phyloP scores from a whole-genome alignment of 2,797 vertebrate genomes.

The Podargus strigoides region DNA sequence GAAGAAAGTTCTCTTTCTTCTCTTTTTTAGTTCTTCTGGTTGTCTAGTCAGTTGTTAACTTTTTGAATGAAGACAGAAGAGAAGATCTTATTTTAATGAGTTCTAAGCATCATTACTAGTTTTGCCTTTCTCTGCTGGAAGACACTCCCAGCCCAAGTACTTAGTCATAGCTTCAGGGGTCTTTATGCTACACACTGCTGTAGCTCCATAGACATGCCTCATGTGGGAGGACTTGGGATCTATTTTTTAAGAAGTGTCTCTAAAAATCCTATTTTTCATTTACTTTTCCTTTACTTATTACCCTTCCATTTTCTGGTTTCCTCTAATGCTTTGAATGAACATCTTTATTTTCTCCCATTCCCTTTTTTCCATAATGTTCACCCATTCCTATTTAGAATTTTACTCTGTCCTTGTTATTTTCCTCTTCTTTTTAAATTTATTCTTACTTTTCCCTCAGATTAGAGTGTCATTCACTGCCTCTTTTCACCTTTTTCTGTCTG shows the following conservation, averaged over 20 bases:
- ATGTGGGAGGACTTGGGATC: neutral
- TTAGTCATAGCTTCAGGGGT: neutral
- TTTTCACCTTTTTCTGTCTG: neutral
- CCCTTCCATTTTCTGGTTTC: neutral
- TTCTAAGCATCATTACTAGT: neutral
- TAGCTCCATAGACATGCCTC: accelerated
- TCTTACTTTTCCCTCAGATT: neutral
- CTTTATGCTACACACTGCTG: neutral
- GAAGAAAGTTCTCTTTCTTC: neutral
- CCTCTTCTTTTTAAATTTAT: neutral
- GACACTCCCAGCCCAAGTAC: neutral
- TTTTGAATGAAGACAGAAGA: neutral
- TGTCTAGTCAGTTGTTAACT: neutral
- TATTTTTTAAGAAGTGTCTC: neutral
- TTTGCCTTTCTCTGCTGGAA: neutral
- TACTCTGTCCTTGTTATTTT: neutral
- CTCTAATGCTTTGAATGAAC: neutral
- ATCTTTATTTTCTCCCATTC: neutral
- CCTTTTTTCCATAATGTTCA: neutral
- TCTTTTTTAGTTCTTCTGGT: neutral
- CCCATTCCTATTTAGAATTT: neutral
- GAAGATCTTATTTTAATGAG: neutral
- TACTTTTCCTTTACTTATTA: neutral
- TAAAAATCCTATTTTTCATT: neutral
- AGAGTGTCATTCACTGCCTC: neutral